phyloP scores from a whole-genome alignment of 2,797 vertebrate genomes.

The Thaleichthys pacificus region DNA sequence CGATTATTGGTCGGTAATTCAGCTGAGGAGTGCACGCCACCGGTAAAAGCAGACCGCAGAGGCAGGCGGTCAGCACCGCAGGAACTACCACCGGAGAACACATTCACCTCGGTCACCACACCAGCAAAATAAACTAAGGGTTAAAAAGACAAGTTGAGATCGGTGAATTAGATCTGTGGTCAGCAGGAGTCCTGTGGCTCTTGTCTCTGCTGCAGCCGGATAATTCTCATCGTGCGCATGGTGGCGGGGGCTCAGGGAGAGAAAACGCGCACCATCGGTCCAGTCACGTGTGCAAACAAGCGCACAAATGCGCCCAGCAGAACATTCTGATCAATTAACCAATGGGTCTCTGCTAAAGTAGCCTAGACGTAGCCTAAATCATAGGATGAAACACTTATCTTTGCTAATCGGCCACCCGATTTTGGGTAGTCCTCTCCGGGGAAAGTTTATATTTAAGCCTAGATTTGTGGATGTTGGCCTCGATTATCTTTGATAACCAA shows the following conservation, averaged over 20 bases:
- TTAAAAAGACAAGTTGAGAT: not conserved
- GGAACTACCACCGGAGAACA: slow-evolving; percentile 50
- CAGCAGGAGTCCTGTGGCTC: not conserved
- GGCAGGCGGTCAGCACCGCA: slow-evolving; percentile 53
- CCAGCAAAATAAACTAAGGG: not conserved
- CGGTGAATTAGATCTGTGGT: not conserved
- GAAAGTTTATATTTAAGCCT: too few relatives aligned
- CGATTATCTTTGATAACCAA: too few relatives aligned
- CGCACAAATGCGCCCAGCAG: not conserved
- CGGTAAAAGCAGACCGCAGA: slow-evolving; percentile 37
- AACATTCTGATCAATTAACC: too few relatives aligned
- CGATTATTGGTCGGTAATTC: slow-evolving; percentile 72
- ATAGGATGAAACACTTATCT: too few relatives aligned
- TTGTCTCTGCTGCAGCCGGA: not conserved
- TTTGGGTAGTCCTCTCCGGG: too few relatives aligned
- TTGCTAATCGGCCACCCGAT: too few relatives aligned
- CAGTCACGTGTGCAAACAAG: slow-evolving; percentile 9
- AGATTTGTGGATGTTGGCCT: too few relatives aligned
- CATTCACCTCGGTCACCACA: slow-evolving; percentile 53
- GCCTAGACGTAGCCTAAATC: too few relatives aligned
- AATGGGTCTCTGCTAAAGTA: too few relatives aligned
- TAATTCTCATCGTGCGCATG: not conserved
- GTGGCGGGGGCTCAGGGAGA: not conserved
- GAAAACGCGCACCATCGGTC: not conserved
- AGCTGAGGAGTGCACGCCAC: slow-evolving; percentile 33